These are phyloP conservation scores for Aptenodytes forsteri DNA, from an alignment of 2,113 vertebrate genomes.

Conservation along the genomic window DNA sequence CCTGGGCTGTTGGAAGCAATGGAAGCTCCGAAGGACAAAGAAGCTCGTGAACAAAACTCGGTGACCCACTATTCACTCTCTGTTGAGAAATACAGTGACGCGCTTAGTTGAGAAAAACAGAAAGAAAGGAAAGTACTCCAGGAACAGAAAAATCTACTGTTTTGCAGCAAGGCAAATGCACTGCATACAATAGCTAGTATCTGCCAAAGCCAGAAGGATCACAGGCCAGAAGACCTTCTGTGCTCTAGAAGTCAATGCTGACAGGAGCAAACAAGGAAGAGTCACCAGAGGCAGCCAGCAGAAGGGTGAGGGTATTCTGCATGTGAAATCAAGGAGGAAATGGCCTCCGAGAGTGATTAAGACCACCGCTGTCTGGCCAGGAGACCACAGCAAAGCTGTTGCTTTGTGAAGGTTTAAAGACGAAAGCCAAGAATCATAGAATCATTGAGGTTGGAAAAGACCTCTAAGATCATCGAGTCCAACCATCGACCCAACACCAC, in stretches of 20 bases:
- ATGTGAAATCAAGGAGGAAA: not conserved
- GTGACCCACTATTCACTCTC: not conserved
- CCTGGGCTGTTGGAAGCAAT: not conserved
- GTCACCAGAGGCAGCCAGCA: not conserved
- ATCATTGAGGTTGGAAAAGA: too few species aligned
- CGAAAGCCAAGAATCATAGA: not conserved
- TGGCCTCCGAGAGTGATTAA: not conserved
- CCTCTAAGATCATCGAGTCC: too few species aligned
- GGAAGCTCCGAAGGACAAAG: not conserved
- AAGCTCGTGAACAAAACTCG: not conserved
- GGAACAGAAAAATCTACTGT: not conserved
- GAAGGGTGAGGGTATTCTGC: not conserved
- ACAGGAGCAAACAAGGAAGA: not conserved
- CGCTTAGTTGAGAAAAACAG: not conserved
- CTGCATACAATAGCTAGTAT: not conserved
- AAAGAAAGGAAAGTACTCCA: not conserved
- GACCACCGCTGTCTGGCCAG: not conserved
- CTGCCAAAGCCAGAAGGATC: not conserved
- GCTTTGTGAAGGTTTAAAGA: not conserved
- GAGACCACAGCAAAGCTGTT: not conserved
- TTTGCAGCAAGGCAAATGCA: not conserved
- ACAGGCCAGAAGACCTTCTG: not conserved
- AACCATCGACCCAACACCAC: too few species aligned
- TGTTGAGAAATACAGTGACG: not conserved
- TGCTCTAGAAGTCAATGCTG: not conserved